phyloP scores from a whole-genome alignment of 2,888 invertebrate species.

The Ophion ventricosus region DNA sequence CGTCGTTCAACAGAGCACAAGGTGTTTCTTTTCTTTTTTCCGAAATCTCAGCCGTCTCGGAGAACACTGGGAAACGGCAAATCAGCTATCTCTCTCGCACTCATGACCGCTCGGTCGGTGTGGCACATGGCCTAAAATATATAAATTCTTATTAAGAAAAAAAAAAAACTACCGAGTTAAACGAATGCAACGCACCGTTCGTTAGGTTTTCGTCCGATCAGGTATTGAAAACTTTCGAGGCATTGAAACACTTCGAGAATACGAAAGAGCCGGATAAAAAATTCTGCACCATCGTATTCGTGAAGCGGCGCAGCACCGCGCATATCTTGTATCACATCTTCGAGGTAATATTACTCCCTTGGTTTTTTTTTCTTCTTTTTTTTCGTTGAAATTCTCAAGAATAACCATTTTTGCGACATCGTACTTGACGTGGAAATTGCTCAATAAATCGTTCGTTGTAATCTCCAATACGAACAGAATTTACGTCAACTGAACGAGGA shows the following conservation, averaged over 20 bases:
- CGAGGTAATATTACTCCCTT: constrained; percentile 79
- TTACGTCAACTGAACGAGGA: constrained; percentile 80
- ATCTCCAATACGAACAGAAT: constrained; percentile 69
- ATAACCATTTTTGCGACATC: not conserved
- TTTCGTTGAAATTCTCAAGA: not conserved
- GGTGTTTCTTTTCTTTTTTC: too few species aligned
- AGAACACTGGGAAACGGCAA: too few species aligned
- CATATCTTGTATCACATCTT: constrained; percentile 90
- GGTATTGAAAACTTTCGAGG: constrained; percentile 86
- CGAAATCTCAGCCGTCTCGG: too few species aligned
- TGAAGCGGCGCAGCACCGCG: constrained; percentile 89
- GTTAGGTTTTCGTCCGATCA: constrained; percentile 86
- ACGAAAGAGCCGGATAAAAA: constrained; percentile 81
- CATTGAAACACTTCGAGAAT: constrained; percentile 86
- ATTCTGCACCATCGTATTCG: constrained; percentile 90
- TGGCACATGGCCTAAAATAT: too few species aligned
- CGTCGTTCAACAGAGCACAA: too few species aligned
- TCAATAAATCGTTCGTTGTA: not conserved
- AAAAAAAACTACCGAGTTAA: not conserved
- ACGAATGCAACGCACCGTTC: constrained; percentile 32
- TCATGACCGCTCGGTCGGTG: too few species aligned
- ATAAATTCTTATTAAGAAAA: not conserved
- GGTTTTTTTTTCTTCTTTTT: constrained; percentile 19
- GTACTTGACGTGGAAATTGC: not conserved
- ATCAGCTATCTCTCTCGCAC: too few species aligned